Evolutionary conservation across 2,888 invertebrate species (phyloP).

Genomic region (Agrochola lychnidis): DNA sequence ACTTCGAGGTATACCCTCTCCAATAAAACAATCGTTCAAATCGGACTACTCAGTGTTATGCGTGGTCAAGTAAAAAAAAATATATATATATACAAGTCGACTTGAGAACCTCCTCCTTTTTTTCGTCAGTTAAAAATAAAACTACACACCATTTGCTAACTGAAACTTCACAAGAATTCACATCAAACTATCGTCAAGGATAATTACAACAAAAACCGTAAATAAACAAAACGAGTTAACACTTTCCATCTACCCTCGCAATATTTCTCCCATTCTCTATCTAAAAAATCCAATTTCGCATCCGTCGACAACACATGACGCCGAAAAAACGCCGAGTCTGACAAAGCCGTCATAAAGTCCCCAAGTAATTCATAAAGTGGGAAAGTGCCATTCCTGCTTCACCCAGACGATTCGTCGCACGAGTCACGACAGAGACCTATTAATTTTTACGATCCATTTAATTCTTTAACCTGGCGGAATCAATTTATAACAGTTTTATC

Average conservation of each 20-base stretch:
- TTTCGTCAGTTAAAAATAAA: not conserved
- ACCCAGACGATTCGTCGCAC: constrained; percentile 75
- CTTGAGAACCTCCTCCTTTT: too few relatives aligned
- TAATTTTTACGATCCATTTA: constrained; percentile 90
- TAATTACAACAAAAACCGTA: constrained; percentile 52
- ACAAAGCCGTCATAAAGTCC: constrained; percentile 87
- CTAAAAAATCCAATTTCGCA: constrained; percentile 88
- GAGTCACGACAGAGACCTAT: constrained; percentile 85
- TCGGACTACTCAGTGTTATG: too few relatives aligned
- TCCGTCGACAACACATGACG: constrained; percentile 88
- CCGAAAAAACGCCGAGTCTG: constrained; percentile 80
- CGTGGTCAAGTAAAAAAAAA: too few relatives aligned
- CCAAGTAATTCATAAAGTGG: constrained; percentile 87
- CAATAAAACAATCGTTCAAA: too few relatives aligned
- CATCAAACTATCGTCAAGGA: constrained; percentile 13
- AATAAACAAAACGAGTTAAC: constrained; percentile 65
- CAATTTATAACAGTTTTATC: constrained; percentile 88
- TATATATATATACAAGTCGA: too few relatives aligned
- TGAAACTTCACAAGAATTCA: not conserved
- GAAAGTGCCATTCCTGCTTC: constrained; percentile 80
- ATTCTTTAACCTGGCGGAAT: constrained; percentile 89
- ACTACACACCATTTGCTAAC: not conserved
- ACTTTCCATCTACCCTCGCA: constrained; percentile 60
- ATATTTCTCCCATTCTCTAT: constrained; percentile 78
- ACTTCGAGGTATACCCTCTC: too few relatives aligned